phyloP scores from a whole-genome alignment of 2,888 invertebrate species.

The Chromoteleia sp. region DNA sequence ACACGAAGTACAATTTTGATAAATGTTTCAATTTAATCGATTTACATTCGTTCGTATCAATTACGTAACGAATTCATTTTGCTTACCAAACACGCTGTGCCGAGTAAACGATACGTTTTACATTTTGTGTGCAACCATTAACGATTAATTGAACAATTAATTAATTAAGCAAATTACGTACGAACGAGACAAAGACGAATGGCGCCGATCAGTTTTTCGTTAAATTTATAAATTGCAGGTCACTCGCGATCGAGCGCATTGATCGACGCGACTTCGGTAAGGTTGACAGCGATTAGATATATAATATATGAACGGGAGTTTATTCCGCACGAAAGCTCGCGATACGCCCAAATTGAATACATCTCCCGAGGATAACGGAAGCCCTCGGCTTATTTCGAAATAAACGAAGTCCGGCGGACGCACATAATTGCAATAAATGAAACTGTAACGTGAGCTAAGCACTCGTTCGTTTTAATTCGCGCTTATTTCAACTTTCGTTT shows the following conservation, averaged over 20 bases:
- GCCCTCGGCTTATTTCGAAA: background rate
- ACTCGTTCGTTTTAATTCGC: slow-evolving; percentile 45
- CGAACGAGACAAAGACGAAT: too few relatives aligned
- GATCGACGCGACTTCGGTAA: background rate
- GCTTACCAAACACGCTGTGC: too few relatives aligned
- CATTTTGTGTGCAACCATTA: too few relatives aligned
- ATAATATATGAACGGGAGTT: slow-evolving; percentile 4
- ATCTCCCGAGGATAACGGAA: slow-evolving; percentile 7
- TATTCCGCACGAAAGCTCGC: slow-evolving; percentile 7
- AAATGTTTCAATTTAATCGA: too few relatives aligned
- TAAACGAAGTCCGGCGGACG: slow-evolving; percentile 19
- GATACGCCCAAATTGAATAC: slow-evolving; percentile 31
- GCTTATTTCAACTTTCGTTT: slow-evolving; percentile 22
- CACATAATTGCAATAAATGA: slow-evolving; percentile 50
- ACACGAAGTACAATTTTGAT: too few relatives aligned
- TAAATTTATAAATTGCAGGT: too few relatives aligned
- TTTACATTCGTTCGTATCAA: too few relatives aligned
- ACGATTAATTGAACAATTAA: too few relatives aligned
- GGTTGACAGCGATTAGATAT: background rate
- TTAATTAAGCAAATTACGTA: too few relatives aligned
- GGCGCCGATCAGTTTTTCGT: too few relatives aligned
- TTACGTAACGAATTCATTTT: too few relatives aligned
- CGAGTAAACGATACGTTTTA: too few relatives aligned
- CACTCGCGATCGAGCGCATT: background rate
- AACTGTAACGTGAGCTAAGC: slow-evolving; percentile 29